A percentile compares a stretch with the other conserved stretches of the same genome.
These are phyloP conservation scores for Bufo bufo DNA, from an alignment of 2,113 vertebrate genomes.

Conservation along the genomic window DNA sequence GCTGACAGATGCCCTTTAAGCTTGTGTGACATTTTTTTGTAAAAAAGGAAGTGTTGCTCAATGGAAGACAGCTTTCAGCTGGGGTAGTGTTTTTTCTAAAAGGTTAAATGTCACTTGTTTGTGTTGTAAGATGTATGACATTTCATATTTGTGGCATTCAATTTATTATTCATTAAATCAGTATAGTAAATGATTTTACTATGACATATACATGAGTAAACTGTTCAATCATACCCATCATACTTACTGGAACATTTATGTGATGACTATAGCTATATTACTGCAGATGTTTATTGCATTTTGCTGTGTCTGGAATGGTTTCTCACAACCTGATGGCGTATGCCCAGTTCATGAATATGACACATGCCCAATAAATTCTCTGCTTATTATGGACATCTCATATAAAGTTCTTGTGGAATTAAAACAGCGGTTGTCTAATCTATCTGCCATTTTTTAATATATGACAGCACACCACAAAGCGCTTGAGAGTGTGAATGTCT, in stretches of 20 bases:
- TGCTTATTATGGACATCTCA: neutral
- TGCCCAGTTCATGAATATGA: neutral
- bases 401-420: no score
- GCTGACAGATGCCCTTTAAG: neutral
- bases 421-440: no score
- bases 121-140: neutral
- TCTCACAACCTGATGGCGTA: neutral
- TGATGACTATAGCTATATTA: neutral
- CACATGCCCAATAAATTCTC: neutral
- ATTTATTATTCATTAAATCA: neutral
- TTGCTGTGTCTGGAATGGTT: neutral
- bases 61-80: neutral
- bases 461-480: no score
- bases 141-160: neutral
- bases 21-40: neutral
- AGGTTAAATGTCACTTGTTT: neutral
- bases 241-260: neutral
- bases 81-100: neutral
- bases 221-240: neutral
- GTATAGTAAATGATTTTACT: neutral
- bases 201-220: neutral
- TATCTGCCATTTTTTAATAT: no score
- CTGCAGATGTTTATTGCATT: neutral
- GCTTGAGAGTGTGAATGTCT: no score
- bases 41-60: neutral